Conservation (phyloP, 2,113 vertebrate genomes). For the Manacus vitellinus region DNA sequence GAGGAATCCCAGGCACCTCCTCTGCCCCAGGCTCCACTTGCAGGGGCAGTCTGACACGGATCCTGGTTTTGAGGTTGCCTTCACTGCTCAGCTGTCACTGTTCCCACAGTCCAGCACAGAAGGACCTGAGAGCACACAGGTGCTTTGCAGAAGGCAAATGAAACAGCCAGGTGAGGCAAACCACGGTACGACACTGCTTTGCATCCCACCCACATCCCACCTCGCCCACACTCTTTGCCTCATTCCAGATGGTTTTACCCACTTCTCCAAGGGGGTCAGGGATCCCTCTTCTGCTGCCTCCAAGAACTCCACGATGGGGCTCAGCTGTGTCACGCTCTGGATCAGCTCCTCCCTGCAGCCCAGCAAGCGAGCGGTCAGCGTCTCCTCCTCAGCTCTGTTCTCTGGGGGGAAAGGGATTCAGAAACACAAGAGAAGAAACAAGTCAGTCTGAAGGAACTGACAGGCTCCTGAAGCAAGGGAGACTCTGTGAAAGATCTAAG, state of each 20-base stretch:
- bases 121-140: neutral
- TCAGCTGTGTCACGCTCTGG: slow-evolving; percentile 69
- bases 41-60: neutral
- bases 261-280: slow-evolving; percentile 64
- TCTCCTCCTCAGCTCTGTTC: slow-evolving; percentile 44
- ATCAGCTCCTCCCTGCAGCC: slow-evolving; percentile 72
- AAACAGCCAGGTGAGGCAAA: neutral
- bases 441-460: slow-evolving; percentile 71
- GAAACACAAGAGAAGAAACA: slow-evolving; percentile 59
- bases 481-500: slow-evolving; percentile 71
- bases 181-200: rapidly evolving
- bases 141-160: neutral
- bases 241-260: slow-evolving; percentile 62
- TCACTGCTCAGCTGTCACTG: neutral
- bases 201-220: neutral
- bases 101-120: neutral
- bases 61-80: neutral
- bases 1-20: neutral
- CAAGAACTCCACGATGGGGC: slow-evolving; percentile 75
- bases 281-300: slow-evolving; percentile 71
- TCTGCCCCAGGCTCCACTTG: neutral
- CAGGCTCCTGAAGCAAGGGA: slow-evolving; percentile 52
- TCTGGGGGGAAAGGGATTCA: slow-evolving; percentile 42
- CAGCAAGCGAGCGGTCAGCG: slow-evolving; percentile 41
- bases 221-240: neutral